Evolutionary conservation across 2,888 invertebrate species (phyloP).

Genomic region (Bhutanitis thaidina): DNA sequence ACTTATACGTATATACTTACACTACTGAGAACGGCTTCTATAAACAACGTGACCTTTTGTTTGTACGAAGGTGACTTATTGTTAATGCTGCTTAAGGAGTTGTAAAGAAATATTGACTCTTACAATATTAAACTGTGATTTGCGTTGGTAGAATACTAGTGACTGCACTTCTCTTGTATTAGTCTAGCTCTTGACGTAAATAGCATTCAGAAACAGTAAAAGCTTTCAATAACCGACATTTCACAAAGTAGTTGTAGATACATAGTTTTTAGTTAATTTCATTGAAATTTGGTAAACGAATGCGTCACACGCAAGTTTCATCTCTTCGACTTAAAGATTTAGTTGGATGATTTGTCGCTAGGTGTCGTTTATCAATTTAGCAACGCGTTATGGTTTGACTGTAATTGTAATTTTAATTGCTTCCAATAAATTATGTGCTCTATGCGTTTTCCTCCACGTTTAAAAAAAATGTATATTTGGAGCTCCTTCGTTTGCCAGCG

Average conservation of each 20-base stretch:
- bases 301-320: neutral
- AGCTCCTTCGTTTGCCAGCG: too few relatives aligned
- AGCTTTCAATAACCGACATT: neutral
- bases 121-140: constrained; percentile 25
- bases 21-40: constrained; percentile 3
- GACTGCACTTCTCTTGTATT: neutral
- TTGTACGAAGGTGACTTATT: constrained; percentile 1
- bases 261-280: neutral
- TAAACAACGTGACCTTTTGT: constrained; percentile 11
- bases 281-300: neutral
- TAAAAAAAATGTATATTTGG: too few relatives aligned
- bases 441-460: too few relatives aligned
- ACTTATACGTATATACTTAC: neutral
- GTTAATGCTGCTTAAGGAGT: constrained; percentile 18
- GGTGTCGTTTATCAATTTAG: too few relatives aligned
- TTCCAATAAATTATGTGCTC: too few relatives aligned
- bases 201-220: constrained; percentile 8
- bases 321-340: too few relatives aligned
- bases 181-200: constrained; percentile 9
- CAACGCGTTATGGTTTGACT: too few relatives aligned
- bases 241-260: neutral
- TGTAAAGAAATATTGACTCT: constrained; percentile 27
- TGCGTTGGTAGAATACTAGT: constrained; percentile 1
- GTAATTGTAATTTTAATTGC: too few relatives aligned
- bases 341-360: too few relatives aligned